Percentiles rank a stretch among this genome's conserved stretches.
Conservation (phyloP, 1,140 invertebrate species). For the Mizuhopecten yessoensis region DNA sequence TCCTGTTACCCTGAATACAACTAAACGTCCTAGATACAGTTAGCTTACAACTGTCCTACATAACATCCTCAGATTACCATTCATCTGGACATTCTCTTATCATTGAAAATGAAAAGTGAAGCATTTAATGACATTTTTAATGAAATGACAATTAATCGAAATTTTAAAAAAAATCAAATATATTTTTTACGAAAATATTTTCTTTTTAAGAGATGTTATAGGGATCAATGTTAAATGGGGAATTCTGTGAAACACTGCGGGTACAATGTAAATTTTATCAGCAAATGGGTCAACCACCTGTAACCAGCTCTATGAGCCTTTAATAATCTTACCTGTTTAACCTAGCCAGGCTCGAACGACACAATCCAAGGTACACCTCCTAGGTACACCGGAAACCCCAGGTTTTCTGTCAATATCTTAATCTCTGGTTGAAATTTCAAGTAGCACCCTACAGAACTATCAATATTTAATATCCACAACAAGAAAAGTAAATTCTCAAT, state of each 20-base stretch:
- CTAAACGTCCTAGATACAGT: too few relatives aligned
- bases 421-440: neutral
- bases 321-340: constrained; percentile 15
- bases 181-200: too few relatives aligned
- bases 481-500: neutral
- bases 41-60: too few relatives aligned
- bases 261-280: neutral
- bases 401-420: neutral
- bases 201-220: too few relatives aligned
- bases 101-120: too few relatives aligned
- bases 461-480: neutral
- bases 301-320: neutral
- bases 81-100: too few relatives aligned
- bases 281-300: neutral
- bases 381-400: neutral
- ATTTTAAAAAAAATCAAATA: too few relatives aligned
- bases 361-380: neutral
- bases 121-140: too few relatives aligned
- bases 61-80: too few relatives aligned
- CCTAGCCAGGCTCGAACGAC: neutral
- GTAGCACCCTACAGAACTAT: neutral
- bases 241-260: neutral
- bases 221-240: too few relatives aligned
- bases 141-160: too few relatives aligned
- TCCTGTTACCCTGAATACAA: neutral